Conservation (phyloP, 2,113 vertebrate genomes). For the Steatornis caripensis region DNA sequence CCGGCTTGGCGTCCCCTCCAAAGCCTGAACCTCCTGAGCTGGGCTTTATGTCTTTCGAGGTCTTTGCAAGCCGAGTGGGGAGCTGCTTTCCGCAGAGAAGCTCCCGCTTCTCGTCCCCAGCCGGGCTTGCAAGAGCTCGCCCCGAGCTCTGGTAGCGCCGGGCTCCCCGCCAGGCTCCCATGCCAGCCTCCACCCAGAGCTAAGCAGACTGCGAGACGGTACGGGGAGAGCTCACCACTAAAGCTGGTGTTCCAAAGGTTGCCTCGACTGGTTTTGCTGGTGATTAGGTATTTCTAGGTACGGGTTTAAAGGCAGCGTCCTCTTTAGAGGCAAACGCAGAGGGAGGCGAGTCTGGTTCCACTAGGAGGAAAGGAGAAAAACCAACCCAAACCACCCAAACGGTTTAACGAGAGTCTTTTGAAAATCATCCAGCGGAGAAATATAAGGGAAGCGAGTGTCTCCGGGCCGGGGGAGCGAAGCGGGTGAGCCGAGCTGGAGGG, state of each 20-base stretch:
- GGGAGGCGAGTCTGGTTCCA: fast-evolving
- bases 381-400: no score
- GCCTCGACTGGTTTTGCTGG: not conserved
- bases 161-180: not conserved
- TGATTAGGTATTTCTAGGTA: not conserved
- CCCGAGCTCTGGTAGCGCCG: not conserved
- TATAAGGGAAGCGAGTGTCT: fast-evolving
- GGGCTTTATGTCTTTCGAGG: not conserved
- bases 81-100: not conserved
- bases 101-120: not conserved
- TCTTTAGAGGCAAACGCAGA: not conserved
- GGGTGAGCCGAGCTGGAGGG: not conserved
- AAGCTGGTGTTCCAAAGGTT: not conserved
- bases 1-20: not conserved
- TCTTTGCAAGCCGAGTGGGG: not conserved
- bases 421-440: not conserved
- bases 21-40: not conserved
- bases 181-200: not conserved
- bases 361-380: not conserved
- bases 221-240: not conserved
- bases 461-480: fast-evolving
- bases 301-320: not conserved
- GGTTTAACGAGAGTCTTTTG: not conserved
- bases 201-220: fast-evolving
- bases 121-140: not conserved